phyloP scores from a whole-genome alignment of 2,888 invertebrate genomes.

The Hofmannophila pseudospretella region DNA sequence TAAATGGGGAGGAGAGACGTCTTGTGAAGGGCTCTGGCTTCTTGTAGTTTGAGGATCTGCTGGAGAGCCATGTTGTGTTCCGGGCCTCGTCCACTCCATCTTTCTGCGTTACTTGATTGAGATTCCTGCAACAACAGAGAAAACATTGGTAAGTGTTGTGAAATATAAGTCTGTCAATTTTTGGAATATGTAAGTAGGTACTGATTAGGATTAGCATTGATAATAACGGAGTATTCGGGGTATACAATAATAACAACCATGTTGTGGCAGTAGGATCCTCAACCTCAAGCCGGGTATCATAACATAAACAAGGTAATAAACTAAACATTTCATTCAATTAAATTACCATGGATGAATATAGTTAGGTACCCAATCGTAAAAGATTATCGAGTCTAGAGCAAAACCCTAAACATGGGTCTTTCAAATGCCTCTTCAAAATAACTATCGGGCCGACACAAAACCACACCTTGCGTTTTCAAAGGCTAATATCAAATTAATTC shows the following conservation, averaged over 20 bases:
- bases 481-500: slow-evolving; percentile 77
- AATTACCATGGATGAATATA: slow-evolving; percentile 45
- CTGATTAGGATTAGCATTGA: no score
- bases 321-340: slow-evolving; percentile 33
- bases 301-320: slow-evolving; percentile 21
- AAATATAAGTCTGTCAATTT: no score
- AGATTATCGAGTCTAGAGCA: slow-evolving; percentile 61
- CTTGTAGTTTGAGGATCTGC: slow-evolving; percentile 93
- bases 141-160: no score
- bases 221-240: no score
- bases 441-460: slow-evolving; percentile 62
- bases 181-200: no score
- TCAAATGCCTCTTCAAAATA: slow-evolving; percentile 66
- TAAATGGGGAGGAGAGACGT: slow-evolving; percentile 71
- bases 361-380: slow-evolving; percentile 52
- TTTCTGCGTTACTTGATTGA: slow-evolving; percentile 88
- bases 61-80: slow-evolving; percentile 95
- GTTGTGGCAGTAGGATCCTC: no score
- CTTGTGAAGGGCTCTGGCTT: slow-evolving; percentile 86
- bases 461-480: slow-evolving; percentile 77
- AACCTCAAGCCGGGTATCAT: slow-evolving; percentile 36
- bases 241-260: no score
- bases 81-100: slow-evolving; percentile 93
- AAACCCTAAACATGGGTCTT: slow-evolving; percentile 63
- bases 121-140: slow-evolving; percentile 85